Percentiles rank a stretch among this genome's conserved stretches.
phyloP scores from a whole-genome alignment of 2,888 invertebrate genomes.

The Trilocha varians region DNA sequence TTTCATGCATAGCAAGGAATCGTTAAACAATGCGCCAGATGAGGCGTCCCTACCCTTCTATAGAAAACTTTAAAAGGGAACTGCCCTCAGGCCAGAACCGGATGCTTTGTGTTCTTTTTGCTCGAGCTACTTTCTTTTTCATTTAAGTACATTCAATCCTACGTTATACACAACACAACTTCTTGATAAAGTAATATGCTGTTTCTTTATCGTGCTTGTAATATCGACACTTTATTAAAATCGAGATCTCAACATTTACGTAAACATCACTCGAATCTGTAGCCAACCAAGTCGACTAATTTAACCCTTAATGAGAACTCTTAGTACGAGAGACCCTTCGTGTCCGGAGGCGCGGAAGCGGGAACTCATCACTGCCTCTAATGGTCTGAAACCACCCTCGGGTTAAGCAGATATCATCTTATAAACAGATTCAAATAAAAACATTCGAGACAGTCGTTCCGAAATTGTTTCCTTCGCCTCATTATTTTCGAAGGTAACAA shows the following conservation, averaged over 20 bases:
- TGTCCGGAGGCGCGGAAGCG: conserved; percentile 56
- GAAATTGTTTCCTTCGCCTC: conserved; percentile 14
- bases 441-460: conserved; percentile 16
- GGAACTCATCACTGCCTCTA: conserved; percentile 56
- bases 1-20: conserved; percentile 62
- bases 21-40: conserved; percentile 63
- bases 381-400: conserved; percentile 50
- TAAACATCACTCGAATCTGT: conserved; percentile 33
- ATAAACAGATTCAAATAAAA: conserved; percentile 35
- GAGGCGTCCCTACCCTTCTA: conserved; percentile 41
- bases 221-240: neutral
- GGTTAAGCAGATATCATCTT: conserved; percentile 48
- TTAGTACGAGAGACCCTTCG: conserved; percentile 35
- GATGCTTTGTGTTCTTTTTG: conserved; percentile 38
- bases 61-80: conserved; percentile 55
- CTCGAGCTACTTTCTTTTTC: conserved; percentile 9
- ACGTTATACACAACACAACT: no score
- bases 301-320: conserved; percentile 56
- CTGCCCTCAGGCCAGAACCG: conserved; percentile 43
- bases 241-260: conserved; percentile 22
- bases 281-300: conserved; percentile 47
- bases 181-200: no score
- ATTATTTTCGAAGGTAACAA: conserved; percentile 22
- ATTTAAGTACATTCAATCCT: neutral
- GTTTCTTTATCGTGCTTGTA: neutral